Conservation (phyloP, 2,113 vertebrate genomes). For the Orycteropus afer region DNA sequence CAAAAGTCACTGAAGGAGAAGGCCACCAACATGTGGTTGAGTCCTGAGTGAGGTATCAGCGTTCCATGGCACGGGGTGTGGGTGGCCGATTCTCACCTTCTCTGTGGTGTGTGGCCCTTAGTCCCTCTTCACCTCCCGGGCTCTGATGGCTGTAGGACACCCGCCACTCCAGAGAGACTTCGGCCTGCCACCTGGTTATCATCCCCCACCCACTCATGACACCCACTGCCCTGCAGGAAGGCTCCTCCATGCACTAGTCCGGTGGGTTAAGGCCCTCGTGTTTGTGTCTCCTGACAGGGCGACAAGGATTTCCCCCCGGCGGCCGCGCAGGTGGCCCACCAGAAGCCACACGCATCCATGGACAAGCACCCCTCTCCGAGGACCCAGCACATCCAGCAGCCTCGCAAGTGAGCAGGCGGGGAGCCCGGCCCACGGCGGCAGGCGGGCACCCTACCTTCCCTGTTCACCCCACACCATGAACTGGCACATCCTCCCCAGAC, state of each 20-base stretch:
- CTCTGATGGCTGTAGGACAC: background rate
- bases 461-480: slow-evolving; percentile 37
- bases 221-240: background rate
- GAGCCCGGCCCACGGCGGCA: background rate
- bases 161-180: background rate
- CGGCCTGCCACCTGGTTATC: background rate
- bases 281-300: slow-evolving; percentile 86
- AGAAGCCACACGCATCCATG: slow-evolving; percentile 96
- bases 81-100: fast-evolving
- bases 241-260: no score
- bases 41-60: fast-evolving
- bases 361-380: slow-evolving; percentile 91
- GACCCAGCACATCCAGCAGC: slow-evolving; percentile 97
- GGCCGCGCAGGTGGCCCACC: slow-evolving; percentile 98
- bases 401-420: slow-evolving; percentile 92
- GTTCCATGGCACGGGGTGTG: background rate
- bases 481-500: background rate
- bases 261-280: background rate
- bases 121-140: no score
- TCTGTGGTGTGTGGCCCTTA: fast-evolving
- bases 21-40: background rate
- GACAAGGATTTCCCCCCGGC: slow-evolving; percentile 99
- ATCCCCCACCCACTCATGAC: fast-evolving
- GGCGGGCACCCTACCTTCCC: background rate
- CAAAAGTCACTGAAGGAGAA: background rate